These are phyloP conservation scores for Troides helena DNA, from an alignment of 2,888 invertebrate species.

Conservation along the genomic window DNA sequence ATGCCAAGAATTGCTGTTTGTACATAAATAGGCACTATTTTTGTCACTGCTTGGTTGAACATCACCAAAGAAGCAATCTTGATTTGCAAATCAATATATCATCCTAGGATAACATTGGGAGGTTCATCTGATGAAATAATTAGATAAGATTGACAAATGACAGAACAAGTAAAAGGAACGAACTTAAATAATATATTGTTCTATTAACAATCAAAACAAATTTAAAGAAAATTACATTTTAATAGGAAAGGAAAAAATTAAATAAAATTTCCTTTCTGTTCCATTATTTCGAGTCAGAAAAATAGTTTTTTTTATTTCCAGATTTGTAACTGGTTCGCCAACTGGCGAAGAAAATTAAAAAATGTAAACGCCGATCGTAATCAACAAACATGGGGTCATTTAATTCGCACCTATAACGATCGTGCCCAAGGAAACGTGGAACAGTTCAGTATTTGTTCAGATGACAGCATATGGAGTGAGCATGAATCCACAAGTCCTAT, in stretches of 20 bases:
- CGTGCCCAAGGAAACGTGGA: constrained; percentile 89
- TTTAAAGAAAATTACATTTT: too few relatives aligned
- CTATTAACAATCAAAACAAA: too few relatives aligned
- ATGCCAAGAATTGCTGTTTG: constrained; percentile 74
- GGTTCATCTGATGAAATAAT: too few relatives aligned
- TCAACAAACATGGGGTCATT: constrained; percentile 86
- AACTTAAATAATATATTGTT: too few relatives aligned
- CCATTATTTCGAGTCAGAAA: not conserved
- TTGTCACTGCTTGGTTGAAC: constrained; percentile 70
- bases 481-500: constrained; percentile 64
- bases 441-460: constrained; percentile 88
- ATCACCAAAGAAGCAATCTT: constrained; percentile 39
- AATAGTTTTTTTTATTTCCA: constrained; percentile 46
- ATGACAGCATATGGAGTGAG: constrained; percentile 90
- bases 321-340: constrained; percentile 92
- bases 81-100: constrained; percentile 23
- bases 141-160: too few relatives aligned
- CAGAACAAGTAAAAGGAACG: too few relatives aligned
- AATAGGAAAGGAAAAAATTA: too few relatives aligned
- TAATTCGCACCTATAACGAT: constrained; percentile 86
- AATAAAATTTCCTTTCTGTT: not conserved
- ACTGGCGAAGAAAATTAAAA: constrained; percentile 88
- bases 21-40: constrained; percentile 79
- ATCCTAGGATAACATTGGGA: not conserved
- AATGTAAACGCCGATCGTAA: constrained; percentile 86